These are phyloP conservation scores for Drosophila cracens DNA, from an alignment of 2,888 invertebrate species.

Conservation along the genomic window DNA sequence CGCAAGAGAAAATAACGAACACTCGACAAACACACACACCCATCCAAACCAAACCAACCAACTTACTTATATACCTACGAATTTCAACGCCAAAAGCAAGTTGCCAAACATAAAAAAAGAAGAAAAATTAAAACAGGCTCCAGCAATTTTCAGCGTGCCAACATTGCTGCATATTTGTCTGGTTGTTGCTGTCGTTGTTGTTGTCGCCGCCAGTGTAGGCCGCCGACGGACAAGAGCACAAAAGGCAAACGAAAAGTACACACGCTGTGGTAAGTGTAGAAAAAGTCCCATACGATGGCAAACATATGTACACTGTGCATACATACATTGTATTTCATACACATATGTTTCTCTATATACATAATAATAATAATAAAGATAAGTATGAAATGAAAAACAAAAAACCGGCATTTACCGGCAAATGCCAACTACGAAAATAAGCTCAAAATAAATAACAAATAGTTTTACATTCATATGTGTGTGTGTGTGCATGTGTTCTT, in stretches of 20 bases:
- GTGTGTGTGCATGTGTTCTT: background rate
- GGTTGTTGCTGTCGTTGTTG: slow-evolving; percentile 50
- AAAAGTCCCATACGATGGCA: slow-evolving; percentile 1
- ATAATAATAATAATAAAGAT: slow-evolving; percentile 16
- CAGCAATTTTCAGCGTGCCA: slow-evolving; percentile 62
- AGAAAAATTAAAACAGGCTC: slow-evolving; percentile 43
- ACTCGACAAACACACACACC: slow-evolving; percentile 8
- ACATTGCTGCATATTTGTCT: slow-evolving; percentile 49
- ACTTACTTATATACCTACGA: slow-evolving; percentile 32
- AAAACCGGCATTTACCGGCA: slow-evolving; percentile 53
- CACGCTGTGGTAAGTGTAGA: slow-evolving; percentile 48
- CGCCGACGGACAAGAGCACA: slow-evolving; percentile 47
- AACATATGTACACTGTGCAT: slow-evolving; percentile 1
- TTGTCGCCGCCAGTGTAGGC: slow-evolving; percentile 44
- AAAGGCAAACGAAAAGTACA: slow-evolving; percentile 49
- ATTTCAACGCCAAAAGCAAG: slow-evolving; percentile 54
- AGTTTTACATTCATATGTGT: slow-evolving; percentile 18
- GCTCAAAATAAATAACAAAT: slow-evolving; percentile 32
- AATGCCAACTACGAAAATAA: slow-evolving; percentile 25
- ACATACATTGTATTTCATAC: background rate
- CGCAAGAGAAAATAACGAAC: slow-evolving; percentile 28
- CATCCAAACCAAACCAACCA: slow-evolving; percentile 1
- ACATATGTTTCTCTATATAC: background rate
- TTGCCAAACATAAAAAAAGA: slow-evolving; percentile 53
- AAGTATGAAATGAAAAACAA: slow-evolving; percentile 1